phyloP scores from a whole-genome alignment of 2,888 invertebrate genomes.

The Drosophila monieri region DNA sequence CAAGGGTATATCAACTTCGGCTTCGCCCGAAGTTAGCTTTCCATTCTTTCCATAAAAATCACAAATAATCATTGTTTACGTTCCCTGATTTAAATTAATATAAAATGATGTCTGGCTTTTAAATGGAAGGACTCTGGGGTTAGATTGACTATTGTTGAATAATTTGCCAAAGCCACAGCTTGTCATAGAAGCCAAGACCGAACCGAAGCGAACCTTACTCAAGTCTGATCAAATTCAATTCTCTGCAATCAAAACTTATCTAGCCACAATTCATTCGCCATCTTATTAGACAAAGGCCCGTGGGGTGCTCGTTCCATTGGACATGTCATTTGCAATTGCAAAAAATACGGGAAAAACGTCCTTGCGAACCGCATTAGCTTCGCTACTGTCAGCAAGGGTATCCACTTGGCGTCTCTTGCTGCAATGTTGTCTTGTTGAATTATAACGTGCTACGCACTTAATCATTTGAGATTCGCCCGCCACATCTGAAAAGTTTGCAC shows the following conservation, averaged over 20 bases:
- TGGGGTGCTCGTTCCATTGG: constrained; percentile 36
- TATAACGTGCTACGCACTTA: constrained; percentile 73
- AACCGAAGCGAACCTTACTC: constrained; percentile 1
- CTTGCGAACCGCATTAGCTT: background rate
- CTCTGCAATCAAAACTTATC: constrained; percentile 44
- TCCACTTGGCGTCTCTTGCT: constrained; percentile 18
- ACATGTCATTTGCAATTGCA: constrained; percentile 64
- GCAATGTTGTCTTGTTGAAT: constrained; percentile 73
- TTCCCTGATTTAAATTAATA: too few relatives aligned
- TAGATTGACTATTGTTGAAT: background rate
- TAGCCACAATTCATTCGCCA: constrained; percentile 47
- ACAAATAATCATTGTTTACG: too few relatives aligned
- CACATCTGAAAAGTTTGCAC: constrained; percentile 73
- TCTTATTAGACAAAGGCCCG: constrained; percentile 21
- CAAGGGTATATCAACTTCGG: too few relatives aligned
- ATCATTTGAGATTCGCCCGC: constrained; percentile 74
- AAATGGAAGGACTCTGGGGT: too few relatives aligned
- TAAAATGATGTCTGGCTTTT: too few relatives aligned
- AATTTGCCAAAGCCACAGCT: constrained; percentile 20
- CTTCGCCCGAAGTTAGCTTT: too few relatives aligned
- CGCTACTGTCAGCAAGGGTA: constrained; percentile 7
- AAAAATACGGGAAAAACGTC: constrained; percentile 9
- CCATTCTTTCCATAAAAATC: too few relatives aligned
- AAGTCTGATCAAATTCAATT: constrained; percentile 42
- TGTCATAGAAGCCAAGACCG: constrained; percentile 2